Conservation (phyloP, 2,888 invertebrate species). For the Adela reaumurella region DNA sequence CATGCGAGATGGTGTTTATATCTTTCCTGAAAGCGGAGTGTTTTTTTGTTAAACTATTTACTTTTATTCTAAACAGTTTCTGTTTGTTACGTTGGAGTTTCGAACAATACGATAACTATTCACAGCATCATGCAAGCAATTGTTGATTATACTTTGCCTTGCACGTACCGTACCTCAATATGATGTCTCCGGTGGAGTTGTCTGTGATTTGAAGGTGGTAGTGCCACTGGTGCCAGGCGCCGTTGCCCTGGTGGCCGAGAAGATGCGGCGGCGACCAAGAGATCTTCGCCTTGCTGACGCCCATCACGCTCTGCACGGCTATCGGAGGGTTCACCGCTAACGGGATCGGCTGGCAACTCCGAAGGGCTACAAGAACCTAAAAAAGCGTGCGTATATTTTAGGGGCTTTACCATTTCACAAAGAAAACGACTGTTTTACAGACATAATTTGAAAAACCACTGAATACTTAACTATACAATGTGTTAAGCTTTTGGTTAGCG, state of each 20-base stretch:
- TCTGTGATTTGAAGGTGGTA: constrained; percentile 71
- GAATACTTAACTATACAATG: too few relatives aligned
- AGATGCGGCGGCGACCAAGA: constrained; percentile 80
- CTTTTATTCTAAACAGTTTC: too few relatives aligned
- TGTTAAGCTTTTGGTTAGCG: too few relatives aligned
- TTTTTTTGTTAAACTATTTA: too few relatives aligned
- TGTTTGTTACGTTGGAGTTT: too few relatives aligned
- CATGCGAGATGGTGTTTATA: constrained; percentile 59
- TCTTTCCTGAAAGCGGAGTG: constrained; percentile 34
- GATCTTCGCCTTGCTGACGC: constrained; percentile 69
- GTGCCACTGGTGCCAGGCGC: constrained; percentile 70
- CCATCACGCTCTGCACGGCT: constrained; percentile 77
- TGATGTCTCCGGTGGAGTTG: constrained; percentile 26
- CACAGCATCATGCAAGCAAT: too few relatives aligned
- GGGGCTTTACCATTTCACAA: too few relatives aligned
- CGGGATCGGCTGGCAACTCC: constrained; percentile 74
- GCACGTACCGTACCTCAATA: constrained; percentile 27
- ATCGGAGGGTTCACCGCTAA: constrained; percentile 76
- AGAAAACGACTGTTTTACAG: too few relatives aligned
- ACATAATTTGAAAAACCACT: too few relatives aligned
- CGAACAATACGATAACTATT: too few relatives aligned
- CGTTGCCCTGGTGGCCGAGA: constrained; percentile 68
- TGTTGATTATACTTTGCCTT: constrained; percentile 14
- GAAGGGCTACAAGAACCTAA: constrained; percentile 51
- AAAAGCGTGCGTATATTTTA: too few relatives aligned